Evolutionary conservation across 2,888 invertebrate species (phyloP), one percentile per base, ranked within the genome.

Genomic region (Tryphoninae sp.): DNA sequence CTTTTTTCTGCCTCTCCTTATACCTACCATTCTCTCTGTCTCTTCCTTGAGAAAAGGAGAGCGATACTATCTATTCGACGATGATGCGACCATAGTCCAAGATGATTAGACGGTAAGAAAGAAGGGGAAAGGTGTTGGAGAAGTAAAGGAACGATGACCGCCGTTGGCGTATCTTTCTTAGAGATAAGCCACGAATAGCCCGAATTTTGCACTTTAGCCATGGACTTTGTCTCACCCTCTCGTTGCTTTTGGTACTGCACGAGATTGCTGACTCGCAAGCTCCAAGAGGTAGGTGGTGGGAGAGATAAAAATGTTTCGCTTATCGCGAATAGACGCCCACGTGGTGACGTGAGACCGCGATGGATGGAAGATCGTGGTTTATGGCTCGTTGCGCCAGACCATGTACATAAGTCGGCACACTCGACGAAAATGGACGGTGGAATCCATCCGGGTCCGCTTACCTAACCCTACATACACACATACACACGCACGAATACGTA

Each of bases 391-490:
- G 33, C 33, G 33, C 4, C 33, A 33, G 16, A 26, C 40, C 33
- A 19, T 51, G 42, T 33, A 11, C n/a, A 73, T 73, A 49, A 74
- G 61, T 78, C 64, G 64, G n/a, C 2, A 67, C 33, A 33, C 23
- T 68, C 33, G 68, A 68, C 58, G 40, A 73, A 72, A 74, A 22
- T 33, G 53, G 33, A 51, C 77, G 72, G 68, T 68, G 62, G 78
- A 74, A 78, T 78, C 59, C 65, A 74, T 69, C 67, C 68, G 77
- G 68, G 23, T 75, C 68, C 69, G 33, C 79, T 81, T 78, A 78
- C 77, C 58, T 49, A 61, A 13, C 40, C 42, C 62, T 16, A 51
- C 64, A 53, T 58, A 45, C 65, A 65, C 67, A 33, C 9, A 67
- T 23, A 16, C 53, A 13, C 2, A 11, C 33, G 33, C 33, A 33